phyloP scores from a whole-genome alignment of 2,113 vertebrate species.

The Dunckerocampus dactyliophorus region DNA sequence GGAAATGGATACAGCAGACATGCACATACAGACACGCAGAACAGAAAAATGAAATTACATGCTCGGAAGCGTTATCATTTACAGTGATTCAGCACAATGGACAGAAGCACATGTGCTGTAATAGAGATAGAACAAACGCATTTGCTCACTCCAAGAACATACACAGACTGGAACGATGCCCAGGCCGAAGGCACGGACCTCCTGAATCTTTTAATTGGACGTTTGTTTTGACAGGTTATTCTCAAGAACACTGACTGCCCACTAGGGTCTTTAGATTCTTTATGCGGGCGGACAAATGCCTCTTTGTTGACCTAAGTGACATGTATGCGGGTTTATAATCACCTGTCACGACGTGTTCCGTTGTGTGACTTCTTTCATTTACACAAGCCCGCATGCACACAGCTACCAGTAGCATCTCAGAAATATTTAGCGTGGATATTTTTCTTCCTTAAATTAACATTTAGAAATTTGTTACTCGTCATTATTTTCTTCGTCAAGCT shows the following conservation, averaged over 20 bases:
- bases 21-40: not conserved
- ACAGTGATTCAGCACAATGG: conserved; percentile 42
- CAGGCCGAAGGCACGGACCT: conserved; percentile 41
- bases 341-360: conserved; percentile 5
- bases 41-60: conserved; percentile 35
- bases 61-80: conserved; percentile 42
- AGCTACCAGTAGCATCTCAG: no score
- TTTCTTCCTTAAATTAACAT: no score
- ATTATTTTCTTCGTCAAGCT: no score
- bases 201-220: conserved; percentile 60
- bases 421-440: no score
- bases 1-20: conserved; percentile 4
- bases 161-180: conserved; percentile 17
- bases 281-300: conserved; percentile 21
- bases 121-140: conserved; percentile 53
- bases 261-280: conserved; percentile 36
- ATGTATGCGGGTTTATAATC: conserved; percentile 34
- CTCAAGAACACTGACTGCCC: conserved; percentile 45
- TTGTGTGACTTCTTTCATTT: no score
- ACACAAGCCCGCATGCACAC: no score
- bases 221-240: conserved; percentile 60
- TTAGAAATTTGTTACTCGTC: no score
- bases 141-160: conserved; percentile 21
- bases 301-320: conserved; percentile 38
- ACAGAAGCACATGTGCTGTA: conserved; percentile 42